phyloP scores from a whole-genome alignment of 2,888 invertebrate genomes.

The Brachylomia viminalis region DNA sequence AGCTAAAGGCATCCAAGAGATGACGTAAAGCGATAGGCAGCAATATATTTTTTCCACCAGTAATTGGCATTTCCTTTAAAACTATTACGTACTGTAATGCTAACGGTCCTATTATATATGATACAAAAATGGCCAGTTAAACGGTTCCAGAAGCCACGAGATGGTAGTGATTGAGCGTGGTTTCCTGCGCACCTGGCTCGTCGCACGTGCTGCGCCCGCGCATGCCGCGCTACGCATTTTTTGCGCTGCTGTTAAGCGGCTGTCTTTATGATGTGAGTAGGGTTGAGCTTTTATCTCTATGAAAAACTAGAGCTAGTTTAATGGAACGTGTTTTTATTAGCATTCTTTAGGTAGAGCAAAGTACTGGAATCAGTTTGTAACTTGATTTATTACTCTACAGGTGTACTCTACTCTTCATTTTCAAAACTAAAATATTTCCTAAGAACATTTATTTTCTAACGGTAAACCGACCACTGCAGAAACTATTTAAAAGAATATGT shows the following conservation, averaged over 20 bases:
- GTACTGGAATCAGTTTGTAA: background rate
- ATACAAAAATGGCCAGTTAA: slow-evolving; percentile 18
- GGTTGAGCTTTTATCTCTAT: slow-evolving; percentile 48
- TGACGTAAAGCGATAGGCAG: background rate
- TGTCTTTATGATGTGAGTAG: slow-evolving; percentile 54
- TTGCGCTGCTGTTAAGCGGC: slow-evolving; percentile 51
- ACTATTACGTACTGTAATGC: slow-evolving; percentile 11
- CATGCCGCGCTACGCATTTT: slow-evolving; percentile 52
- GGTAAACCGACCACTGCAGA: background rate
- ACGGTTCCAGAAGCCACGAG: slow-evolving; percentile 50
- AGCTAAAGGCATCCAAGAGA: background rate
- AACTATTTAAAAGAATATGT: background rate
- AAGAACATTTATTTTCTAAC: background rate
- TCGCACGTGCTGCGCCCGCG: slow-evolving; percentile 74
- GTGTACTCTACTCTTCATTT: background rate
- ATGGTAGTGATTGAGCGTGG: slow-evolving; percentile 60
- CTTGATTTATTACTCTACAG: background rate
- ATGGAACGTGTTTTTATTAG: background rate
- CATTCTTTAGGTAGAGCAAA: background rate
- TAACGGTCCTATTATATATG: slow-evolving; percentile 26
- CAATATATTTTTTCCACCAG: background rate
- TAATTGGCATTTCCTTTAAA: slow-evolving; percentile 40
- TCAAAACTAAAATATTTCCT: too few relatives aligned
- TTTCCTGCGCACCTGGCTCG: slow-evolving; percentile 80
- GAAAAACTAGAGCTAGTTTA: slow-evolving; percentile 4